Evolutionary conservation across 2,888 invertebrate species (phyloP), one percentile per base, ranked within the genome.

Genomic region (Lamproptera curius): DNA sequence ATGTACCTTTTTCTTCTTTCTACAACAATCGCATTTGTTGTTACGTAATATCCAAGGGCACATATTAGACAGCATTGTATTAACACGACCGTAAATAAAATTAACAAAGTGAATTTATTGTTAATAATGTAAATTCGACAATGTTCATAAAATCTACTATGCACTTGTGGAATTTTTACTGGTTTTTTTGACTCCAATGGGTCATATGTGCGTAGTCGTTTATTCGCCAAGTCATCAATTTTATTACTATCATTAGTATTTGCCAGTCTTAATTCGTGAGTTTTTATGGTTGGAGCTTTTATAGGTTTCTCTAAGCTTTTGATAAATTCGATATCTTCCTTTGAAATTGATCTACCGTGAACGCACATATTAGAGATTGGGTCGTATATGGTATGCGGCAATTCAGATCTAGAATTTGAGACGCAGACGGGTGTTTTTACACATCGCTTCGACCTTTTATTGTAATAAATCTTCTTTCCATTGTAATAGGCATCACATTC

Each of bases 401-500:
- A 33, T 20, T 71, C 70, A 15, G 51, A 46, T 2, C 63, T 52
- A 14, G 46, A 13, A 13, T 58, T 54, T 8, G 61, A 42, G 1
- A 68, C 4, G 53, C 82, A 83, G 2, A 41, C 17, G 0, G 81
- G 76, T 20, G 61, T 51, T 20, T 58, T 48, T 0, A 61, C 45
- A 31, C 86, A 86, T 44, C 69, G 62, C 50, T 69, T 74, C 1
- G 56, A 48, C 13, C 58, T 59, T 14, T 48, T 59, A 57, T 64
- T 65, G 40, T 58, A 81, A 61, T 65, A 63, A 0, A 76, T 58
- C 39, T 61, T 77, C 40, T 60, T 65, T 0, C 73, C 77, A 46
- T 85, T 85, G 52, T 85, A 83, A 67, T 67, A 63, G 2, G 55
- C 53, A 9, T 81, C 83, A 61, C 85, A 86, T 42, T 78, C 59